Base-by-base conservation (phyloP, 2,113 vertebrate species). In the Baryphthengus martii region DNA sequence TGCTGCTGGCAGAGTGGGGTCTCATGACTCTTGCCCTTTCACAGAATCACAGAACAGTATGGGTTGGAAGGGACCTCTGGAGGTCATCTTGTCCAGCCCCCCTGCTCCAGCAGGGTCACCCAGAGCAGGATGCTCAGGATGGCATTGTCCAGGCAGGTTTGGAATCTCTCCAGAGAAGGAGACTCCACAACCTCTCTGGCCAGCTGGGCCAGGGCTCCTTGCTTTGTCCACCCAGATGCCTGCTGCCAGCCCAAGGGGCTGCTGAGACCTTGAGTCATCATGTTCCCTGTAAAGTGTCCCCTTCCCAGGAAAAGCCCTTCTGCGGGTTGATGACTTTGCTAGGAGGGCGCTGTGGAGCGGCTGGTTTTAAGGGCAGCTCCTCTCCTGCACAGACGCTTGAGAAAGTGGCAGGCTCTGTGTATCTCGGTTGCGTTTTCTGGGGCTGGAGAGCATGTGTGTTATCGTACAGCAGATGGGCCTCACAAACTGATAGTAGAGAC, bases 211-310 rank as follows among this genome's bases (percentile, higher is more conserved):
- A 63, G 39, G 26, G 26, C 29, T 40, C 49, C 28, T 47, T 44
- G 52, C 56, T 2, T 1, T 21, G 8, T 29, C 62, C 47, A 35
- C 17, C 80, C 88, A 79, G 70, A 26, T 77, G 29, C 15, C 19
- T 70, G 90, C 26, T 62, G n/a, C 52, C 85, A 11, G 25, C 25
- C 11, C 3, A 4, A 7, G 1, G 3, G 62, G 47, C 77, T 80
- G 33, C 1, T 1, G 39, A 50, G 50, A 20, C 29, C 33, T 72
- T 15, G 28, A 0, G 0, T 61, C 89, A 13, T 56, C 0, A 0
- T 31, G 25, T 29, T 79, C 35, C 52, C 55, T 37, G 42, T 4
- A 9, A n/a, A 29, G 33, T 35, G 71, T 88, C 72, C 52, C 17
- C 16, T 68, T 66, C 52, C 29, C 31, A 31, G 29, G 68, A 42